Conservation (phyloP, 2,797 vertebrate species). For the Amblyraja radiata region DNA sequence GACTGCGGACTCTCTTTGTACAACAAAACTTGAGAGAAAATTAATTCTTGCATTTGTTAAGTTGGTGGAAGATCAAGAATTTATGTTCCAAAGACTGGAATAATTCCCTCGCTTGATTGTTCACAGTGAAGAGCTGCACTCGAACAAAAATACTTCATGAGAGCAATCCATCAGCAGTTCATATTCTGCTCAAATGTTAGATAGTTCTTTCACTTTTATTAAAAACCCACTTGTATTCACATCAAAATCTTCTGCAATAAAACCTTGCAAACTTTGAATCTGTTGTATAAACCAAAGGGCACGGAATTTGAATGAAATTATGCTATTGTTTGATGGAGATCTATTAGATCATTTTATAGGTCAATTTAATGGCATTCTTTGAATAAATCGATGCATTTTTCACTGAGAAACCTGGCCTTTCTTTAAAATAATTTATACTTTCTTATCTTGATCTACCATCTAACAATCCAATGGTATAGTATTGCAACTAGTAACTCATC, state of each 20-base stretch:
- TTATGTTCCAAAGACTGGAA: slow-evolving; percentile 3
- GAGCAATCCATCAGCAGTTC: background rate
- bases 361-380: background rate
- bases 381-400: background rate
- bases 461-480: background rate
- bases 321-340: background rate
- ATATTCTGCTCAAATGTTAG: background rate
- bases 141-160: background rate
- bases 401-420: background rate
- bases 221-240: background rate
- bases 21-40: slow-evolving; percentile 22
- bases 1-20: slow-evolving; percentile 4
- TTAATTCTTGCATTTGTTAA: background rate
- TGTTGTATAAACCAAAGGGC: background rate
- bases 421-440: background rate
- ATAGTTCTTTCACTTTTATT: background rate
- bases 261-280: background rate
- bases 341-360: background rate
- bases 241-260: background rate
- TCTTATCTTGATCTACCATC: background rate
- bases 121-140: background rate
- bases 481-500: background rate
- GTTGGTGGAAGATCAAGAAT: background rate
- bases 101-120: background rate
- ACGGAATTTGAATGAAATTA: background rate